Conservation (phyloP, 2,888 invertebrate species). For the Nomada ferruginata region DNA sequence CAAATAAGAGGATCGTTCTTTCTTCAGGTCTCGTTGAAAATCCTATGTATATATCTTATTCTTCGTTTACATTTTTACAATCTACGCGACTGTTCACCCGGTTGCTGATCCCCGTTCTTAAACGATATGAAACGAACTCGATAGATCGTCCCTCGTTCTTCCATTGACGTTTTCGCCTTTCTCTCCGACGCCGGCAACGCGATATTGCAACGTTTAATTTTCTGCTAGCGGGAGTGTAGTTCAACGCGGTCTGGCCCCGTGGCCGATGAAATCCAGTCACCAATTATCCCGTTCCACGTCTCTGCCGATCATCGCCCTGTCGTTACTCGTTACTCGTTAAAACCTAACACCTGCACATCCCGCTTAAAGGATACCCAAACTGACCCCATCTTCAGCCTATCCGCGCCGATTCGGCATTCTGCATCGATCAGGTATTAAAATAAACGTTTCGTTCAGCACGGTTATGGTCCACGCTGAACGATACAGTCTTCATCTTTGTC, state of each 20-base stretch:
- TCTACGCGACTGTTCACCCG: neutral
- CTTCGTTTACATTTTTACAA: neutral
- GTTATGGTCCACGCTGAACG: neutral
- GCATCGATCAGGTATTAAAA: neutral
- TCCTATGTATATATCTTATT: neutral
- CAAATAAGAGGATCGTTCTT: neutral
- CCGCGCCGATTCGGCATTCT: neutral
- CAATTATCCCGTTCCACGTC: constrained; percentile 32
- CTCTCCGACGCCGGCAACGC: neutral
- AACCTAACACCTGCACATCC: constrained; percentile 31
- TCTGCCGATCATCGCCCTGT: neutral
- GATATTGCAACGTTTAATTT: constrained; percentile 18
- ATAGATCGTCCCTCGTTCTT: neutral
- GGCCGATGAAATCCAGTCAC: constrained; percentile 24
- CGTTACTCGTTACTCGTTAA: constrained; percentile 38
- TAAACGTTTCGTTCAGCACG: neutral
- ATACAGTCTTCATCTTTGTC: constrained; percentile 8
- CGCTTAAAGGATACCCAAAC: no score
- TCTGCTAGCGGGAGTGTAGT: neutral
- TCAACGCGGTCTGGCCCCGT: constrained; percentile 31
- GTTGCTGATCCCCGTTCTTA: neutral
- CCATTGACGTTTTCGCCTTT: constrained; percentile 2
- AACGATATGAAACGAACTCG: no score
- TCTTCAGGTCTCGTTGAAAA: neutral
- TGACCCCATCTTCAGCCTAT: neutral